Base-by-base conservation (phyloP, 2,797 vertebrate genomes). In the Poeciliopsis gracilis region DNA sequence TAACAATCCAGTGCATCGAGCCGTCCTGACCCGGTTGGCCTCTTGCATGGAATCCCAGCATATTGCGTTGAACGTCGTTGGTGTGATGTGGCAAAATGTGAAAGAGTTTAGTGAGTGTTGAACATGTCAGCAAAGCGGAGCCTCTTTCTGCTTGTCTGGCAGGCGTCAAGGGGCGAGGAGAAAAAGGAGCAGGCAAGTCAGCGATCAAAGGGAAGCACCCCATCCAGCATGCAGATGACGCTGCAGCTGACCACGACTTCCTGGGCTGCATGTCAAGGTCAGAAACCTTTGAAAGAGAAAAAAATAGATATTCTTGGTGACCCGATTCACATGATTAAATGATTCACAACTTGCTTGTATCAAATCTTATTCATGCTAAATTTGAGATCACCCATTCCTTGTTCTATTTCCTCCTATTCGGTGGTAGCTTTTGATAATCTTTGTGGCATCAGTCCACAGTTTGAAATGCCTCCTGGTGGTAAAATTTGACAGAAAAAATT, bases 181-280 rank as follows among this genome's bases (percentile, higher is more conserved):
- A 97, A 77, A 97, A 96, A 77, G 94, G 89, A 84, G 82, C 82
- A 0, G 72, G 93, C 86, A 77, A 73, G 74, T 75, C 90, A 75
- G 91, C 94, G 94, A 91, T 89, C 77, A 95, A 95, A 88, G 94
- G 94, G 57, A 97, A 95, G 90, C 94, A 94, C 70, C 90, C 94
- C 38, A 84, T 25, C 12, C 95, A 95, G 72, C 93, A 94, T 75
- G 23, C 92, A 1, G 97, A 97, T 0, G 93, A 95, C 7, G 90
- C 95, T 4, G 88, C 93, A 1, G 92, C 95, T 0, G 97, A 98
- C 86, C 97, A 97, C 0, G 98, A 99, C 93, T 98, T 99, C 93
- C 96, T 99, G 0, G 97, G 97, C 81, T 99, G 98, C 95, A 98
- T 99, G 97, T 97, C 98, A 77, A 97, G 97, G 98, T 99, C 5